These are phyloP conservation scores for Scaptomyza parva DNA, from an alignment of 2,888 invertebrate genomes.

Conservation along the genomic window DNA sequence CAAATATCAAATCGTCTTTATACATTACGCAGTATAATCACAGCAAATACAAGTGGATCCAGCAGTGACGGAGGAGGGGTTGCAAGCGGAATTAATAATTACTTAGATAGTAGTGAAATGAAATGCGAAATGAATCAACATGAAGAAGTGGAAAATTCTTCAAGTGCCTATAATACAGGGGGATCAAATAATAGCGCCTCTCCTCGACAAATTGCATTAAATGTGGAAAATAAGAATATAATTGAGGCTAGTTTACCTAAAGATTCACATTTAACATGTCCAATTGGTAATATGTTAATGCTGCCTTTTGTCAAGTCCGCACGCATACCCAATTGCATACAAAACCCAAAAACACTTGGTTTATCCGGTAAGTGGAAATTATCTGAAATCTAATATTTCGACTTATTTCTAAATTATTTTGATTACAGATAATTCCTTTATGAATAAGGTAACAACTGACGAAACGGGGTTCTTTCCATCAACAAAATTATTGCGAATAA, in stretches of 20 bases:
- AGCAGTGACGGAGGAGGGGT: slow-evolving; percentile 70
- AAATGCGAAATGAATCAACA: slow-evolving; percentile 42
- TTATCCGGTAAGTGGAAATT: slow-evolving; percentile 26
- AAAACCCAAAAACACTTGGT: slow-evolving; percentile 4
- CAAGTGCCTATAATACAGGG: slow-evolving; percentile 91
- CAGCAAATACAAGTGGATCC: slow-evolving; percentile 74
- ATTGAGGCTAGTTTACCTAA: neutral
- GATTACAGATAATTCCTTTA: slow-evolving; percentile 28
- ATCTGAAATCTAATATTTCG: neutral
- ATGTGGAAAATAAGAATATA: slow-evolving; percentile 23
- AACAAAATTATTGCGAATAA: slow-evolving; percentile 31
- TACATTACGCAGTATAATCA: slow-evolving; percentile 71
- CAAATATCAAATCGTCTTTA: slow-evolving; percentile 54
- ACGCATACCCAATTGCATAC: slow-evolving; percentile 44
- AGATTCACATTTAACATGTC: slow-evolving; percentile 15
- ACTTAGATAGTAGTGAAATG: slow-evolving; percentile 21
- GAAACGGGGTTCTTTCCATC: slow-evolving; percentile 14
- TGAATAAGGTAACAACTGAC: slow-evolving; percentile 30
- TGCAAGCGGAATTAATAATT: slow-evolving; percentile 29
- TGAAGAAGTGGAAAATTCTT: slow-evolving; percentile 88
- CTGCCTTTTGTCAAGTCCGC: slow-evolving; percentile 52
- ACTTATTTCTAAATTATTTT: neutral
- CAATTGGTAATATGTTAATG: slow-evolving; percentile 49
- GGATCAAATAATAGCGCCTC: slow-evolving; percentile 89
- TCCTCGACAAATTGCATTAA: slow-evolving; percentile 77